Evolutionary conservation across 2,888 invertebrate genomes (phyloP), one percentile per base, ranked within the genome.

Genomic region (Minunthozetes semirufus): DNA sequence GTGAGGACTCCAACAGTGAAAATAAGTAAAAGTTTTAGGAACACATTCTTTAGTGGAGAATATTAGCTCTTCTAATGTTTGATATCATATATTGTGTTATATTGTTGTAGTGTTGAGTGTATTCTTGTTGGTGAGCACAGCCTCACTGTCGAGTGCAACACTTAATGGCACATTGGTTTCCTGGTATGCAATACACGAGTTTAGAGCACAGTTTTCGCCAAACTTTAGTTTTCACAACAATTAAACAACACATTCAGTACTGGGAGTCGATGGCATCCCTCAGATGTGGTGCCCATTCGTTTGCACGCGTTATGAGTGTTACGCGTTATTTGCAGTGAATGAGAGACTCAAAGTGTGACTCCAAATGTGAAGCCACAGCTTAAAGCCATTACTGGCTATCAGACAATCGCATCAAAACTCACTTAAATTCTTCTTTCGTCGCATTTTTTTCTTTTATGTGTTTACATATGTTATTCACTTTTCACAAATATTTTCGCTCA

Each of bases 271-370:
- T 33, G 13, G 15, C 29, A 25, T 61, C 19, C 19, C n/a, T 27
- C 11, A 22, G 61, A 61, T 61, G 61, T 61, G 61, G 25, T 6
- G 61, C 61, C 5, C 33, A 33, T 33, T 33, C 33, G 61, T 61
- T 61, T 66, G 38, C 66, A 66, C 66, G 66, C 66, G 66, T 66
- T 66, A n/a, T 11, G 25, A 38, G 25, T 25, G 66, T 66, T 38
- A 66, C 66, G 66, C 66, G 66, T 66, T 66, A 66, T 66, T 66
- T 66, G n/a, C 66, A 66, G 3, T 66, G 66, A 66, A 66, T 66
- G 61, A 66, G 61, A 66, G 66, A 61, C 66, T 38, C 11, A 38
- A 66, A 66, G 66, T 66, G 66, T 66, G 66, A 66, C 66, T 66
- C 11, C 66, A 4, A 59, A 8, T 59, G 59, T 33, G 9, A 66